These are phyloP conservation scores for Hirtodrosophila cameraria DNA, from an alignment of 2,888 invertebrate genomes.

Conservation along the genomic window DNA sequence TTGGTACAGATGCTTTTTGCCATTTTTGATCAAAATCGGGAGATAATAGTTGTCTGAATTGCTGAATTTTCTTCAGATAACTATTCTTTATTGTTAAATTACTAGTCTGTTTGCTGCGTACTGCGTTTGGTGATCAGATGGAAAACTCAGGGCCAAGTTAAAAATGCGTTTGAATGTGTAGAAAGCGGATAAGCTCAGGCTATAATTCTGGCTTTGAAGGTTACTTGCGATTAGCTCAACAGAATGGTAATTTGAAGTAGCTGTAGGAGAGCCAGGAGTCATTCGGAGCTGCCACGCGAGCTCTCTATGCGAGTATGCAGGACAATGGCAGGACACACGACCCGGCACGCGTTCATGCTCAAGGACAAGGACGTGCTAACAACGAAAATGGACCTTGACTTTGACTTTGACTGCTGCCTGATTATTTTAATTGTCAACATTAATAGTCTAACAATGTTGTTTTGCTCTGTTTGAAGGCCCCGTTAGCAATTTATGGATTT, in stretches of 20 bases:
- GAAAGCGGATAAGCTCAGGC: conserved; percentile 32
- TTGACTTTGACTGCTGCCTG: conserved; percentile 26
- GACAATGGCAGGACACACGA: conserved; percentile 43
- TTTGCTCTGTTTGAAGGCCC: conserved; percentile 25
- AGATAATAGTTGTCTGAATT: too few relatives aligned
- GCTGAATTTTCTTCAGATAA: too few relatives aligned
- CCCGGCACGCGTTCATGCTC: conserved; percentile 37
- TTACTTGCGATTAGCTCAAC: conserved; percentile 8
- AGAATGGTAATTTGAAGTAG: conserved; percentile 23
- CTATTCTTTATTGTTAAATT: too few relatives aligned
- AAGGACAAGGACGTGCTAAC: conserved; percentile 38
- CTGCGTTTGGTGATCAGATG: not conserved
- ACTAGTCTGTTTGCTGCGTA: too few relatives aligned
- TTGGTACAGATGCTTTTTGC: too few relatives aligned
- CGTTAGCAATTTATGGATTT: conserved; percentile 51
- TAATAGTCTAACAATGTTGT: not conserved
- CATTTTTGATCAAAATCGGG: too few relatives aligned
- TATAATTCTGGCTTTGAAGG: conserved; percentile 9
- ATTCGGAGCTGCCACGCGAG: conserved; percentile 37
- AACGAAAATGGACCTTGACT: conserved; percentile 31
- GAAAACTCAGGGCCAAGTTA: not conserved
- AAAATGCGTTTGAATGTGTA: conserved; percentile 3
- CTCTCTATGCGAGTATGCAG: not conserved
- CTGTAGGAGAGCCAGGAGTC: not conserved
- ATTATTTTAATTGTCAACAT: conserved; percentile 15